Conservation (phyloP, 2,888 invertebrate genomes). For the Euproctis similis region DNA sequence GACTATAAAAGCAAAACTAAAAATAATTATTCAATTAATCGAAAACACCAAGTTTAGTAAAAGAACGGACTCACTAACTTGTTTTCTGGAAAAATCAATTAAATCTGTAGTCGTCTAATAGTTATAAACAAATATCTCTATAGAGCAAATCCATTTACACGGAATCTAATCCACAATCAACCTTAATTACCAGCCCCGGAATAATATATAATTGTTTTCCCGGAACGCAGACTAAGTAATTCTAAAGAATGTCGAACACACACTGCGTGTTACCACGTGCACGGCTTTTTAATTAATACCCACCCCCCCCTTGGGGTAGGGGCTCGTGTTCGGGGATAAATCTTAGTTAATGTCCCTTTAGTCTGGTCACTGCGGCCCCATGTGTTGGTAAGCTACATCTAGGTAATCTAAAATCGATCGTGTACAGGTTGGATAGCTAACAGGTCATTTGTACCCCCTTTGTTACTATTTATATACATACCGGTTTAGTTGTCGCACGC, state of each 20-base stretch:
- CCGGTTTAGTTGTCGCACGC: too few species aligned
- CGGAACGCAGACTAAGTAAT: constrained; percentile 34
- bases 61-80: too few species aligned
- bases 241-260: constrained; percentile 41
- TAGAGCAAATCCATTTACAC: too few species aligned
- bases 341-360: constrained; percentile 71
- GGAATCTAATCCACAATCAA: background rate
- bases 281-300: constrained; percentile 71
- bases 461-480: too few species aligned
- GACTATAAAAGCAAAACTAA: too few species aligned
- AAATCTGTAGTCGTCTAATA: too few species aligned
- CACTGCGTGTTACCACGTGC: constrained; percentile 37
- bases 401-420: constrained; percentile 42
- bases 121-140: too few species aligned
- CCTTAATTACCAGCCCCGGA: constrained; percentile 6
- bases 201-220: constrained; percentile 4
- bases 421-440: constrained; percentile 19
- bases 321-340: constrained; percentile 52
- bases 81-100: too few species aligned
- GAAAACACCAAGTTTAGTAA: too few species aligned
- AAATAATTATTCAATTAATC: too few species aligned
- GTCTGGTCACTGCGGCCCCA: constrained; percentile 54
- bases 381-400: constrained; percentile 40
- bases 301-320: too few species aligned
- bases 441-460: constrained; percentile 17